Percentiles rank a stretch among this genome's conserved stretches.
These are phyloP conservation scores for Pangasianodon gigas DNA, from an alignment of 2,113 vertebrate species.

Conservation along the genomic window DNA sequence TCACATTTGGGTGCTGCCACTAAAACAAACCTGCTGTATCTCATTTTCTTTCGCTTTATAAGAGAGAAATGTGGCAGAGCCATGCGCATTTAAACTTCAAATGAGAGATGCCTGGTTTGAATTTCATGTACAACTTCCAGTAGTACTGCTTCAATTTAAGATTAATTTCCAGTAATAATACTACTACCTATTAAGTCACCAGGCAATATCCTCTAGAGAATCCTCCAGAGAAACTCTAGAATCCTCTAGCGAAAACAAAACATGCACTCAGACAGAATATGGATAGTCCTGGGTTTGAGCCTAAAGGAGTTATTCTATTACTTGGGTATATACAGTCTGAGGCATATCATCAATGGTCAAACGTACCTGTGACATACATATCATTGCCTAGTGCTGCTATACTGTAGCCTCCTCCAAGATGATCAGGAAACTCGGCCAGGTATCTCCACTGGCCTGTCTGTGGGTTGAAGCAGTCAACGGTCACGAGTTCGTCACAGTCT, in stretches of 20 bases:
- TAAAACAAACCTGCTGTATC: neutral
- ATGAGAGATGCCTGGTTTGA: neutral
- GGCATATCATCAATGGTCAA: neutral
- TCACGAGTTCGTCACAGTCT: slow-evolving; percentile 94
- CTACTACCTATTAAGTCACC: neutral
- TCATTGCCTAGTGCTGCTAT: slow-evolving; percentile 91
- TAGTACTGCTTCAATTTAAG: neutral
- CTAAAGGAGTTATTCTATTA: neutral
- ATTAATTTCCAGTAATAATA: neutral
- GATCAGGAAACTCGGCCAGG: slow-evolving; percentile 92
- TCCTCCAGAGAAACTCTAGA: neutral
- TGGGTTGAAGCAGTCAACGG: slow-evolving; percentile 94
- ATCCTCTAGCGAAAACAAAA: neutral
- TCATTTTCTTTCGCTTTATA: too few species aligned
- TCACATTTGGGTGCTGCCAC: neutral
- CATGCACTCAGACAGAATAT: neutral
- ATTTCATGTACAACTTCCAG: neutral
- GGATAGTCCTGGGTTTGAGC: neutral
- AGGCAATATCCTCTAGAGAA: neutral
- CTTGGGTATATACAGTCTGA: neutral
- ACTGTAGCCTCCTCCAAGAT: slow-evolving; percentile 95
- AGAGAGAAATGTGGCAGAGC: neutral
- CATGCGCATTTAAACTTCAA: neutral
- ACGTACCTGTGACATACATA: slow-evolving; percentile 94
- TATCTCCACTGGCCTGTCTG: slow-evolving; percentile 96